These are phyloP conservation scores for Gerris lacustris DNA, from an alignment of 2,888 invertebrate genomes.

Conservation along the genomic window DNA sequence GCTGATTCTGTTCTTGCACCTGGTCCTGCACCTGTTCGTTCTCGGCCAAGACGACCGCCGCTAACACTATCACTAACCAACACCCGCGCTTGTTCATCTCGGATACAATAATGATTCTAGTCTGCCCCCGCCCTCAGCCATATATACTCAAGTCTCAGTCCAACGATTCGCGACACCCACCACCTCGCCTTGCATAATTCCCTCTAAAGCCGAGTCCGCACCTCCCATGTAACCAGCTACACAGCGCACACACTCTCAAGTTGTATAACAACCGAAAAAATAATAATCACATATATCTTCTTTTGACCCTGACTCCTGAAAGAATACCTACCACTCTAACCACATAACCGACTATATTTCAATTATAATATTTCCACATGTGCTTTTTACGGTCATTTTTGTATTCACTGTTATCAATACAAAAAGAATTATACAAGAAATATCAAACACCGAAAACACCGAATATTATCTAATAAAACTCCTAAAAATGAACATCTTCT, in stretches of 20 bases:
- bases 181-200: neutral
- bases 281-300: neutral
- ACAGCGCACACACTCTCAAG: neutral
- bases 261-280: neutral
- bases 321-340: neutral
- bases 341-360: neutral
- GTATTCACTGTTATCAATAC: no score
- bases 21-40: neutral
- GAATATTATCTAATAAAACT: no score
- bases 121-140: neutral
- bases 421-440: no score
- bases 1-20: neutral
- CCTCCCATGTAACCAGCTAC: no score
- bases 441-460: no score
- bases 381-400: no score
- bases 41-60: neutral
- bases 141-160: conserved; percentile 3
- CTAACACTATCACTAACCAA: neutral
- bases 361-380: neutral
- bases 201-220: neutral
- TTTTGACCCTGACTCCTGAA: neutral
- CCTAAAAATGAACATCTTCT: no score
- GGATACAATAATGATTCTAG: neutral
- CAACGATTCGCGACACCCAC: neutral
- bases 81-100: neutral